Base-by-base conservation (phyloP, 1,140 invertebrate genomes). In the Phthorimaea operculella region DNA sequence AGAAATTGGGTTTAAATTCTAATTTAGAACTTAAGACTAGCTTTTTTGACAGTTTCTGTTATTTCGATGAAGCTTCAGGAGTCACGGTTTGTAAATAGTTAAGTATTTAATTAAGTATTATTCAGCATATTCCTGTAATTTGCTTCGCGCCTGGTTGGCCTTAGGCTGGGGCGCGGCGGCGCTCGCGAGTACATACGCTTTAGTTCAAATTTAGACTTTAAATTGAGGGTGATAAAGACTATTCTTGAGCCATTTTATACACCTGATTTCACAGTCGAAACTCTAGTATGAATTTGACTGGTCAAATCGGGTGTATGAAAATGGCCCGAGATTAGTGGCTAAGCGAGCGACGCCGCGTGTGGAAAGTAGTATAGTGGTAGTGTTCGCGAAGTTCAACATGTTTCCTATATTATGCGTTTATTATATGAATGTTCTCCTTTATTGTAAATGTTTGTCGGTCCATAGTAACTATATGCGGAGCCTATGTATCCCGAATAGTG, bases 361-460 rank as follows among this genome's bases (percentile, higher is more conserved):
- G 48, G 11, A 51, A 51, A 51, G 48, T 64, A 68, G 69, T 56
- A 53, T 72, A 76, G 72, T 62, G 60, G 63, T 79, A 74, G 74
- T 62, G 66, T 68, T 66, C 54, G 60, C 71, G 69, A 66, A 73
- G 66, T 75, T 68, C 69, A 73, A 72, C 68, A 79, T 76, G 78
- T 81, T 83, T 83, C 79, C 79, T 83, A 81, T 79, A 79, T 77
- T 70, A 80, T 81, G 75, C 76, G 81, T 84, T 83, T 81, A 80
- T 76, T 76, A 78, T 76, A 81, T 81, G 76, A 82, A 79, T 77
- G 78, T 78, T 80, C 76, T 74, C 77, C 64, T 84, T 81, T 83
- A 82, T 83, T 83, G 79, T 83, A 81, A 82, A 84, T 82, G 79
- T 84, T 83, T 80, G 70, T 66, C 61, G 64, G 60, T 74, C 67